Conservation (phyloP, 2,888 invertebrate species). For the Smittia sp. region DNA sequence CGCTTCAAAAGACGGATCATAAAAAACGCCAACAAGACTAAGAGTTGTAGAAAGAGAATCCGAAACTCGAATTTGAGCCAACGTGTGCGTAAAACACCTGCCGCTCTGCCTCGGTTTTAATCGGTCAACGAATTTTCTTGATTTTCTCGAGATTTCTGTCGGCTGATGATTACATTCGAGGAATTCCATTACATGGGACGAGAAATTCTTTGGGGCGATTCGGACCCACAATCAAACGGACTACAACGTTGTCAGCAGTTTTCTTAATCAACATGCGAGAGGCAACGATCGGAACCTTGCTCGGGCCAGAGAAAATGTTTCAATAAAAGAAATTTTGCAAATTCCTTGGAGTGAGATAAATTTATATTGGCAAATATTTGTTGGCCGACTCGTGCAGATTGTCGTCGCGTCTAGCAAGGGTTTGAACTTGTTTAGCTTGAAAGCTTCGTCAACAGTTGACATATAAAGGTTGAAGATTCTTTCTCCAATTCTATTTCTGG, state of each 20-base stretch:
- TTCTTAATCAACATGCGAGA: not conserved
- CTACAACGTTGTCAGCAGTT: not conserved
- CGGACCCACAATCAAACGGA: not conserved
- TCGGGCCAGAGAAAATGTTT: not conserved
- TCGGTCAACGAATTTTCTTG: not conserved
- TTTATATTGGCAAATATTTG: too few relatives aligned
- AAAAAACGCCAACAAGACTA: not conserved
- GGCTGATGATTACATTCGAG: not conserved
- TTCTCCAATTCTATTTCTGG: too few relatives aligned
- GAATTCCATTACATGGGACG: not conserved
- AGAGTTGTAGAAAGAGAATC: slow-evolving; percentile 1
- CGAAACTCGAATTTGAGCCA: not conserved
- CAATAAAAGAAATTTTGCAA: too few relatives aligned
- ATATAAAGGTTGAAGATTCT: not conserved
- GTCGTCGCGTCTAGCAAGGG: too few relatives aligned
- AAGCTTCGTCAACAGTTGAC: not conserved
- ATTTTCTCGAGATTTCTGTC: not conserved
- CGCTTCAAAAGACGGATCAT: slow-evolving; percentile 36
- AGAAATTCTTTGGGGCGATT: not conserved
- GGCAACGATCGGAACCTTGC: not conserved
- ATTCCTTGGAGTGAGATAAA: too few relatives aligned
- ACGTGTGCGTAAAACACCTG: slow-evolving; percentile 32
- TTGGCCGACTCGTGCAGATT: too few relatives aligned
- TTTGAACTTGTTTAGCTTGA: too few relatives aligned
- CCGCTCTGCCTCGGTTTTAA: slow-evolving; percentile 5